Conservation (phyloP, 2,797 vertebrate species). For the Synanceia verrucosa region DNA sequence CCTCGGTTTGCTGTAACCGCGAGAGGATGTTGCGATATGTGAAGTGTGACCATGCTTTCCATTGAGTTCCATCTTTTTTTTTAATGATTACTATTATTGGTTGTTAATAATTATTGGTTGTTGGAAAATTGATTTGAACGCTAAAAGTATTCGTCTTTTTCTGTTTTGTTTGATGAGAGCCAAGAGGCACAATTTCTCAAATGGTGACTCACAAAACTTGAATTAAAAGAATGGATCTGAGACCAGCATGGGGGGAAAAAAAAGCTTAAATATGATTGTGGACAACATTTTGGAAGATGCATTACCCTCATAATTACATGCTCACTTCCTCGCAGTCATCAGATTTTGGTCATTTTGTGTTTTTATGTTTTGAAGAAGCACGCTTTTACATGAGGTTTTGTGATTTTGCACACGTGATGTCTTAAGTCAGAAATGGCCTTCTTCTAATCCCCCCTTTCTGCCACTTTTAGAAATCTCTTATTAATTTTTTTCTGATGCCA, state of each 20-base stretch:
- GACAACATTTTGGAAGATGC: constrained; percentile 27
- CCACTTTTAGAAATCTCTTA: constrained; percentile 61
- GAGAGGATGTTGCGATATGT: constrained; percentile 66
- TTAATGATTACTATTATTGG: constrained; percentile 55
- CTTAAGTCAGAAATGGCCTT: constrained; percentile 78
- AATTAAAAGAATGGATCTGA: constrained; percentile 37
- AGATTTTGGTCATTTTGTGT: constrained; percentile 61
- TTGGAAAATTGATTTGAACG: constrained; percentile 49
- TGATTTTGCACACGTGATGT: constrained; percentile 82
- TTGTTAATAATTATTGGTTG: constrained; percentile 60
- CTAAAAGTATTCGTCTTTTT: constrained; percentile 38
- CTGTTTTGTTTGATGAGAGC: constrained; percentile 44
- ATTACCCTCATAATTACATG: constrained; percentile 7
- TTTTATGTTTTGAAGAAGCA: constrained; percentile 72
- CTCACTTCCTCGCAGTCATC: constrained; percentile 34
- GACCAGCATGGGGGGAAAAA: constrained; percentile 22
- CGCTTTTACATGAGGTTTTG: constrained; percentile 79
- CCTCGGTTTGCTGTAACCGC: constrained; percentile 57
- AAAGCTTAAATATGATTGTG: constrained; percentile 22
- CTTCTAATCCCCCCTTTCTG: constrained; percentile 63
- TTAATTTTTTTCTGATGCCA: constrained; percentile 58
- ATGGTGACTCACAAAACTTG: constrained; percentile 44
- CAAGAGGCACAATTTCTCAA: constrained; percentile 18
- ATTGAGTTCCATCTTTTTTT: constrained; percentile 62
- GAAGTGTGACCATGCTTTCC: constrained; percentile 64